These are phyloP conservation scores for Sturmia bella DNA, from an alignment of 2,888 invertebrate species.

Conservation along the genomic window DNA sequence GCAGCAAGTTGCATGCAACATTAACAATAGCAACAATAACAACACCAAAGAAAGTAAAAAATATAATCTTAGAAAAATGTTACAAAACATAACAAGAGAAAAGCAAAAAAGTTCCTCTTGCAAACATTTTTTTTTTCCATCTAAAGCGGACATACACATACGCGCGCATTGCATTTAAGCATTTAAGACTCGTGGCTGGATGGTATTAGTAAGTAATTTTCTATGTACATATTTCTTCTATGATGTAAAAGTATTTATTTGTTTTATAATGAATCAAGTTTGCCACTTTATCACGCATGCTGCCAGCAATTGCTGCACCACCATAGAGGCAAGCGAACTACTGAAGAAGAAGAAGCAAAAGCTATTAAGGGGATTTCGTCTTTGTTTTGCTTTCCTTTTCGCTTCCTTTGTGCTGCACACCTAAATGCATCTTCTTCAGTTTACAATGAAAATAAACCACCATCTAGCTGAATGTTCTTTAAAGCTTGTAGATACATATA, in stretches of 20 bases:
- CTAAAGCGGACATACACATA: conserved; percentile 16
- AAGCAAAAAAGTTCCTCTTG: conserved; percentile 48
- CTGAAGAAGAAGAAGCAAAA: background rate
- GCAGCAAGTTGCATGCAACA: conserved; percentile 45
- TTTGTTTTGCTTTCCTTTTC: background rate
- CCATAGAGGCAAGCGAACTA: background rate
- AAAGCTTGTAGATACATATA: conserved; percentile 1
- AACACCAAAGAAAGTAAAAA: background rate
- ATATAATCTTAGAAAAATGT: conserved; percentile 12
- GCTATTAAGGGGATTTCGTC: conserved; percentile 6
- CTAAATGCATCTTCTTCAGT: background rate
- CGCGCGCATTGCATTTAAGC: background rate
- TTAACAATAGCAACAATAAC: conserved; percentile 30
- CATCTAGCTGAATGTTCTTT: conserved; percentile 28
- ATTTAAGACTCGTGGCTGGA: conserved; percentile 28
- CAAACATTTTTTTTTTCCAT: conserved; percentile 5
- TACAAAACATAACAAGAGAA: conserved; percentile 17
- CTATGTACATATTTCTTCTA: background rate
- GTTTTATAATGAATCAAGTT: conserved; percentile 56
- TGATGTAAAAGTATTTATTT: conserved; percentile 15
- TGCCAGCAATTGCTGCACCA: conserved; percentile 10
- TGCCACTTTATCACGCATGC: conserved; percentile 64
- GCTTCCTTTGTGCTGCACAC: too few species aligned
- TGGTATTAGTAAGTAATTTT: conserved; percentile 17
- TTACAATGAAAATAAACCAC: conserved; percentile 18